Evolutionary conservation across 2,113 vertebrate species (phyloP).

Genomic region (Corydoras sp.): DNA sequence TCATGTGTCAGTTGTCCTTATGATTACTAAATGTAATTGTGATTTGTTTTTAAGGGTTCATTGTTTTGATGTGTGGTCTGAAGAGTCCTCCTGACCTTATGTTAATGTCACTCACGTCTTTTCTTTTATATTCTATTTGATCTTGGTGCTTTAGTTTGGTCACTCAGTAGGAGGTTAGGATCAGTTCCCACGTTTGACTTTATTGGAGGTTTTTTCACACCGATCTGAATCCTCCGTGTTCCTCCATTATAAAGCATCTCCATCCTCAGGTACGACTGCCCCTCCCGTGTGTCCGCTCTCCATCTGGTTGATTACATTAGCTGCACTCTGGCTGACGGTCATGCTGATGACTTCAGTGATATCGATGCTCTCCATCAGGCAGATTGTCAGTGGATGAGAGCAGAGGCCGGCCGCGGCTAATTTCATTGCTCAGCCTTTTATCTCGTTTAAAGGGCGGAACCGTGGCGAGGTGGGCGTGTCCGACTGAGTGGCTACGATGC

Average conservation of each 20-base stretch:
- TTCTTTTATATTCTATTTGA: too few relatives aligned
- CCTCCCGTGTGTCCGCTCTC: not conserved
- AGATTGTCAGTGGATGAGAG: constrained; percentile 48
- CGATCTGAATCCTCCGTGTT: too few relatives aligned
- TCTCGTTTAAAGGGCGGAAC: constrained; percentile 23
- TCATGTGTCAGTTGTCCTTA: too few relatives aligned
- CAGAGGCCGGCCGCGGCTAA: constrained; percentile 43
- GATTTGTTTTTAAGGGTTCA: too few relatives aligned
- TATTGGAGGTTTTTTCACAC: too few relatives aligned
- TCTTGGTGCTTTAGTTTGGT: too few relatives aligned
- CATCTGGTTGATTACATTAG: constrained; percentile 54
- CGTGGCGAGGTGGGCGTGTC: constrained; percentile 14
- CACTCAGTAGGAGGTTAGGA: too few relatives aligned
- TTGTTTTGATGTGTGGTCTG: too few relatives aligned
- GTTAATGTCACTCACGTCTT: too few relatives aligned
- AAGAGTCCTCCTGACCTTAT: too few relatives aligned
- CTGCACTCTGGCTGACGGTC: constrained; percentile 42
- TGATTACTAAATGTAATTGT: too few relatives aligned
- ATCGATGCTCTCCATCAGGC: constrained; percentile 50
- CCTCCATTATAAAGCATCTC: not conserved
- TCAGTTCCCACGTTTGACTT: too few relatives aligned
- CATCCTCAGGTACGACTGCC: not conserved
- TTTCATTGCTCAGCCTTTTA: constrained; percentile 48
- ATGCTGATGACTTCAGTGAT: constrained; percentile 45
- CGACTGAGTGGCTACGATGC: constrained; percentile 8